Base-by-base conservation (phyloP, 2,113 vertebrate species). In the Hydropotes inermis region DNA sequence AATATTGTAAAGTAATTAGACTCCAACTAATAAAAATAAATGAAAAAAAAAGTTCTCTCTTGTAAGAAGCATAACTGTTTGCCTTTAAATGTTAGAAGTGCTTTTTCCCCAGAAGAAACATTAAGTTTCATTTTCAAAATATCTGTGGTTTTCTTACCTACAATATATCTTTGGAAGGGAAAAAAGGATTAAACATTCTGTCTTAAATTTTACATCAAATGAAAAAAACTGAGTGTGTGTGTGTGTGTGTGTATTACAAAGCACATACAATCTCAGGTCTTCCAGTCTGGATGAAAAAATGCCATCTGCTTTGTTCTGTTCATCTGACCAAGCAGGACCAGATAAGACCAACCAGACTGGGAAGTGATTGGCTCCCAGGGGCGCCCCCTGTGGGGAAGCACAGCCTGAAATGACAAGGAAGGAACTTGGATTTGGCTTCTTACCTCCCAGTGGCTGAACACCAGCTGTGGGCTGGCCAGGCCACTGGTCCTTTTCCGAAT, bases 361-460 rank as follows among this genome's bases (percentile, higher is more conserved):
- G 55, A 25, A 21, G 43, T 3, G 10, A 33, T 1, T 4, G 28
- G 52, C 50, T 8, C 1, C 30, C 12, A 58, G 11, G 3, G 23
- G 95, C 64, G 82, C 92, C 89, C 83, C 94, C 89, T 91, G 85
- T 21, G 97, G 97, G 97, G 84, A 97, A 97, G 97, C 74, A 79
- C 57, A 19, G 30, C 85, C 81, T 74, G n/a, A 92, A 97, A 95
- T n/a, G 92, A 98, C 88, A 96, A 97, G 97, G 94, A 94, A 4
- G 17, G 50, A 95, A 92, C 9, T 81, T 92, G 96, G 96, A 91
- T 70, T 0, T 4, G 36, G 27, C n/a, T 19, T 96, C 84, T 99
- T 97, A 99, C 99, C 99, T 99, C 99, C 99, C 99, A 99, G 98
- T 99, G 99, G 98, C 99, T 99, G 99, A 99, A 99, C 70, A 99